These are phyloP conservation scores for Rhinolophus ferrumequinum DNA, from an alignment of 2,113 vertebrate species.

Conservation along the genomic window DNA sequence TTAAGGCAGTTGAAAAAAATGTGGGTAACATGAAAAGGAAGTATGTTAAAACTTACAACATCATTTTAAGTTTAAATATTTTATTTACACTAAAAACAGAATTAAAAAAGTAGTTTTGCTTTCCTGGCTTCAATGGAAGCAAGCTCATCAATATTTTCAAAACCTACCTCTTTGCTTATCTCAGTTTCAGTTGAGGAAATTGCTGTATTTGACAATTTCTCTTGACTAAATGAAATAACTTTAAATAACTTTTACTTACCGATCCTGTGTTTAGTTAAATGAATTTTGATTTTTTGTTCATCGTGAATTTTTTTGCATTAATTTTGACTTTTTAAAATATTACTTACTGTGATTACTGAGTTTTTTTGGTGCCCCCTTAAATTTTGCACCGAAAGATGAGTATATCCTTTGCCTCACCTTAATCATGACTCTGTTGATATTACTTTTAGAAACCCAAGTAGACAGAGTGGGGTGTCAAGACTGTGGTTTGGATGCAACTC, in stretches of 20 bases:
- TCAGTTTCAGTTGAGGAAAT: not conserved
- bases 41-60: not conserved
- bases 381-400: not conserved
- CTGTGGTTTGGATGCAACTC: not conserved
- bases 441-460: not conserved
- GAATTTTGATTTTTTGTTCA: not conserved
- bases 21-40: not conserved
- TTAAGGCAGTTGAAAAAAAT: not conserved
- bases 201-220: not conserved
- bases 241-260: not conserved
- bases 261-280: not conserved
- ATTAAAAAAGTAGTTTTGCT: not conserved
- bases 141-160: not conserved
- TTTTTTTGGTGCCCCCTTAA: not conserved
- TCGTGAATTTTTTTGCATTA: not conserved
- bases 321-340: not conserved
- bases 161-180: not conserved
- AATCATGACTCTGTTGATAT: not conserved
- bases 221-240: not conserved
- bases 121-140: not conserved
- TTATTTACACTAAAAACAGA: not conserved
- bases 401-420: not conserved
- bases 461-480: not conserved
- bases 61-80: slow-evolving; percentile 23
- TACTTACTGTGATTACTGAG: not conserved